Base-by-base conservation (phyloP, 1,140 invertebrate genomes). In the Drosophila melanica region DNA sequence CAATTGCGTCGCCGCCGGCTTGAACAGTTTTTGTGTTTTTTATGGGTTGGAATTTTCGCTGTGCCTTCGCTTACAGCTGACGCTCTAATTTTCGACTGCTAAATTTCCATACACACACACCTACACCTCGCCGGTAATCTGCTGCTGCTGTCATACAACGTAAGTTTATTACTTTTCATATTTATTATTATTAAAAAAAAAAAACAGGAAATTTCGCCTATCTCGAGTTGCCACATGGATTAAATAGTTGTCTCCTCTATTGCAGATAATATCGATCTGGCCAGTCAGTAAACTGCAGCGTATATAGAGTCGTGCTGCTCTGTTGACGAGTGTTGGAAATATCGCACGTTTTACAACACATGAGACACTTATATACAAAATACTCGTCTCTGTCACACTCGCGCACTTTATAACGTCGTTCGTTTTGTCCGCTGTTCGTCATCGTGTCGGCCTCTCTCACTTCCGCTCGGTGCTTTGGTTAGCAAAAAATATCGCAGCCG, bases 401-500 rank as follows among this genome's bases (percentile, higher is more conserved):
- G 47, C 47, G 41, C 37, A 27, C 42, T 53, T 53, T 47, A 5
- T 7, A 57, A 16, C n/a, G 39, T 20, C 44, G 48, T 27, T 48
- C 51, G 48, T 27, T 75, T 71, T 57, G 70, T 62, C 57, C 45
- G 67, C 44, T 62, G 42, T 51, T 45, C 66, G 45, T 60, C 50
- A 62, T 55, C 44, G 57, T 63, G 66, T 70, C 66, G 72, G 58
- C 60, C 62, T 35, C 50, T 48, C 74, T 42, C 66, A 65, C 75
- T 47, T 79, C 65, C 57, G 48, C 59, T 67, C 57, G 58, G 27
- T 35, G 55, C 62, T 55, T 48, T 57, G 55, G 44, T 10, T 41
- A 73, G 59, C 65, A 75, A 77, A 76, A 82, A 76, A 78, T 80
- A 74, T 81, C 76, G 62, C 73, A 63, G 63, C 78, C 82, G 81